Percentiles rank a stretch among this genome's conserved stretches.
Conservation (phyloP, 2,888 invertebrate species). For the Biston stratarius region DNA sequence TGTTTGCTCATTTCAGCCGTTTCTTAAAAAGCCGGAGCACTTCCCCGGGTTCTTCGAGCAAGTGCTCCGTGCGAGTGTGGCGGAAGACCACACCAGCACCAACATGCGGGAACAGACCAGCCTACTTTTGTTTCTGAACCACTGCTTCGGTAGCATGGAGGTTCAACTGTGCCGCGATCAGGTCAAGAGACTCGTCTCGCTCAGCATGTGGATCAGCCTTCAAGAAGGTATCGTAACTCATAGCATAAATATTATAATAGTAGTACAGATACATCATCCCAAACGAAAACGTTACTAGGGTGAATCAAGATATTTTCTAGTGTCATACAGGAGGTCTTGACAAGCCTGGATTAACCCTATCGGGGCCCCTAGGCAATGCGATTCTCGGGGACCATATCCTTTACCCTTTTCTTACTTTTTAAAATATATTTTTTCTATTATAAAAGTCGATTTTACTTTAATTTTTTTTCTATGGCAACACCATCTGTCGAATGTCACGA, state of each 20-base stretch:
- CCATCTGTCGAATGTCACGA: no score
- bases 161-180: slow-evolving; percentile 96
- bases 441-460: no score
- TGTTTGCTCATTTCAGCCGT: slow-evolving; percentile 85
- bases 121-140: slow-evolving; percentile 96
- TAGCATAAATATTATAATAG: not conserved
- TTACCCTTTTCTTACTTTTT: no score
- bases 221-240: slow-evolving; percentile 88
- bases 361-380: no score
- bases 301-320: no score
- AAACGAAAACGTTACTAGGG: no score
- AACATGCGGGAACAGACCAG: slow-evolving; percentile 93
- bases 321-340: no score
- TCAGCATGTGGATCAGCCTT: slow-evolving; percentile 97
- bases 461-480: no score
- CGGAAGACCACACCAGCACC: slow-evolving; percentile 77
- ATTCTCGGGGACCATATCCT: no score
- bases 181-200: slow-evolving; percentile 95
- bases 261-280: no score
- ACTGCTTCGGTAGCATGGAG: slow-evolving; percentile 99
- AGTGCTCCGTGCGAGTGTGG: slow-evolving; percentile 91
- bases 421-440: no score
- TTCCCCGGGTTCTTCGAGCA: slow-evolving; percentile 94
- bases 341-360: no score
- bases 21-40: slow-evolving; percentile 91